These are phyloP conservation scores for Acropora yongei DNA, from an alignment of 64 coral and sea anemone genomes.

Conservation along the genomic window DNA sequence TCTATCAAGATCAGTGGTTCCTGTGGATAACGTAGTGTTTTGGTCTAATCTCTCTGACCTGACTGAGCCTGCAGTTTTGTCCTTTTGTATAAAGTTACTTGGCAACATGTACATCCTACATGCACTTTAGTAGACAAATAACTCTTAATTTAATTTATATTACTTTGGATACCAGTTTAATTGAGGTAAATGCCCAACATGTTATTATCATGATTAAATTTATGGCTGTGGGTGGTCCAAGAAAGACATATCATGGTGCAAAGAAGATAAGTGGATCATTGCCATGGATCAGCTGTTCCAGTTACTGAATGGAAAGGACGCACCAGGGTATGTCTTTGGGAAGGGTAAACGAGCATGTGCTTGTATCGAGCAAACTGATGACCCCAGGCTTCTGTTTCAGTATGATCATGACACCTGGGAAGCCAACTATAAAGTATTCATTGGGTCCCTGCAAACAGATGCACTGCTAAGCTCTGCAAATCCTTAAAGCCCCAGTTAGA, in stretches of 20 bases:
- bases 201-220: not conserved
- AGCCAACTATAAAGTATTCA: not conserved
- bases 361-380: not conserved
- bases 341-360: slow-evolving; percentile 16
- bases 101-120: not conserved
- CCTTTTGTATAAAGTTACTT: no score
- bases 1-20: no score
- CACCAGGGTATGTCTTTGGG: slow-evolving; percentile 1
- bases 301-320: not conserved
- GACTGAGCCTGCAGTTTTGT: no score
- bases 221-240: slow-evolving; percentile 26
- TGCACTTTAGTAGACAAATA: not conserved
- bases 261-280: slow-evolving; percentile 8
- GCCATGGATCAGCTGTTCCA: not conserved
- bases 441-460: slow-evolving; percentile 6
- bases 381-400: not conserved
- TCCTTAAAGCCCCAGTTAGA: not conserved
- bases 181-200: no score
- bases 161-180: no score
- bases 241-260: not conserved
- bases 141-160: no score
- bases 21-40: no score
- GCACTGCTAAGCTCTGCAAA: not conserved
- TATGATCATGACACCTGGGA: not conserved
- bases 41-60: no score